Percentiles rank a stretch among this genome's conserved stretches.
Conservation (phyloP, 2,888 invertebrate species). For the Stenurella melanura region DNA sequence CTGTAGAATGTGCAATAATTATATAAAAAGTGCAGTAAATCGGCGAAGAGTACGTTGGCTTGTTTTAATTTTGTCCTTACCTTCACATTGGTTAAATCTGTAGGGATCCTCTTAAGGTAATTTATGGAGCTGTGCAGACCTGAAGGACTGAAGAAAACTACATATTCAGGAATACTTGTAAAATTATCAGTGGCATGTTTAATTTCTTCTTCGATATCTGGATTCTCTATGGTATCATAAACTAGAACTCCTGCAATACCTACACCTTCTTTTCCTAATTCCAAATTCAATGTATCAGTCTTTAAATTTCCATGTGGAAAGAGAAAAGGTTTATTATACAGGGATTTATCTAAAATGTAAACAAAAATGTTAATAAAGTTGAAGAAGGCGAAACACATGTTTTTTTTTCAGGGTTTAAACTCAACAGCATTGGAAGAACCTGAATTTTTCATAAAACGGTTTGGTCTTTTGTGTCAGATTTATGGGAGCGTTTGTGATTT, state of each 20-base stretch:
- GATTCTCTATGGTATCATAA: conserved; percentile 75
- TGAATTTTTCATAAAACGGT: too few species aligned
- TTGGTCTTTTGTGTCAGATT: too few species aligned
- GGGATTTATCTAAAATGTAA: conserved; percentile 66
- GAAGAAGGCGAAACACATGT: too few species aligned
- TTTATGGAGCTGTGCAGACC: conserved; percentile 74
- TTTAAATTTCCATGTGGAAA: conserved; percentile 77
- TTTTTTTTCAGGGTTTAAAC: too few species aligned
- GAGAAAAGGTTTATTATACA: conserved; percentile 72
- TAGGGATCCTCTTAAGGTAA: conserved; percentile 68
- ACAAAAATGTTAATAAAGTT: conserved; percentile 19
- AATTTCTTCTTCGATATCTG: conserved; percentile 72
- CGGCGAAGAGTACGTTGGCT: too few species aligned
- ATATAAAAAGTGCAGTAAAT: too few species aligned
- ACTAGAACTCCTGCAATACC: conserved; percentile 74
- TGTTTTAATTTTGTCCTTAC: conserved; percentile 57
- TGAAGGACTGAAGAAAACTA: conserved; percentile 79
- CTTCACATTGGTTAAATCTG: conserved; percentile 60
- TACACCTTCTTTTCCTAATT: conserved; percentile 71
- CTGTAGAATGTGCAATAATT: too few species aligned
- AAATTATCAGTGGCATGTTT: conserved; percentile 68
- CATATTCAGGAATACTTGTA: conserved; percentile 72
- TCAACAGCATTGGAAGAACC: too few species aligned
- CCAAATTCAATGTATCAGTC: conserved; percentile 74
- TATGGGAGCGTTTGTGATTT: too few species aligned